phyloP scores from a whole-genome alignment of 2,113 vertebrate genomes.

The Australoheros scitulus region DNA sequence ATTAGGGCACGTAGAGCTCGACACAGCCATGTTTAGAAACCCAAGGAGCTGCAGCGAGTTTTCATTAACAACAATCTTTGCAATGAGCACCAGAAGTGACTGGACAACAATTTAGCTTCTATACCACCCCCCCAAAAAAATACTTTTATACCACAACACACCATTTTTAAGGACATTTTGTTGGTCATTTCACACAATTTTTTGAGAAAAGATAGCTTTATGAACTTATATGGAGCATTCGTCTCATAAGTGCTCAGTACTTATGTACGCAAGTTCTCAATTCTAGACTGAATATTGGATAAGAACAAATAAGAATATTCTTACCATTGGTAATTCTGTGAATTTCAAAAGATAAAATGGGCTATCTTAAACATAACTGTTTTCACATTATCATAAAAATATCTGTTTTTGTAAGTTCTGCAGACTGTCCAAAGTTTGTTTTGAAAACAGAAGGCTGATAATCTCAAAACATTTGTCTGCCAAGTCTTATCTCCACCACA shows the following conservation, averaged over 20 bases:
- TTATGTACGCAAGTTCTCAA: background rate
- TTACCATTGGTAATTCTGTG: background rate
- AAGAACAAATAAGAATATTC: too few relatives aligned
- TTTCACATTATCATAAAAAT: background rate
- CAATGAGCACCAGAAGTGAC: background rate
- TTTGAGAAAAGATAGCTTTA: background rate
- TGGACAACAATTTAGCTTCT: background rate
- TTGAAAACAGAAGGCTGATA: background rate
- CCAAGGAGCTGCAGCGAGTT: background rate
- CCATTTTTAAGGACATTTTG: background rate
- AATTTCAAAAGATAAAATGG: background rate
- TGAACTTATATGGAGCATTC: background rate
- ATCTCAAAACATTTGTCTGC: background rate
- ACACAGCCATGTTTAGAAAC: background rate
- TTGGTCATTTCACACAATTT: background rate
- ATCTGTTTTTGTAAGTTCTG: background rate
- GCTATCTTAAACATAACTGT: background rate
- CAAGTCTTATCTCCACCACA: background rate
- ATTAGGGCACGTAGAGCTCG: fast-evolving
- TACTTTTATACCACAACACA: background rate
- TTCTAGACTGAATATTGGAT: background rate
- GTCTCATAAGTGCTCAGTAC: too few relatives aligned
- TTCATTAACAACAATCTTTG: background rate
- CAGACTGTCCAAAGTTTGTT: background rate
- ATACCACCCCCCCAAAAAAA: too few relatives aligned